Conservation (phyloP, 1,140 invertebrate species). For the Physella acuta region DNA sequence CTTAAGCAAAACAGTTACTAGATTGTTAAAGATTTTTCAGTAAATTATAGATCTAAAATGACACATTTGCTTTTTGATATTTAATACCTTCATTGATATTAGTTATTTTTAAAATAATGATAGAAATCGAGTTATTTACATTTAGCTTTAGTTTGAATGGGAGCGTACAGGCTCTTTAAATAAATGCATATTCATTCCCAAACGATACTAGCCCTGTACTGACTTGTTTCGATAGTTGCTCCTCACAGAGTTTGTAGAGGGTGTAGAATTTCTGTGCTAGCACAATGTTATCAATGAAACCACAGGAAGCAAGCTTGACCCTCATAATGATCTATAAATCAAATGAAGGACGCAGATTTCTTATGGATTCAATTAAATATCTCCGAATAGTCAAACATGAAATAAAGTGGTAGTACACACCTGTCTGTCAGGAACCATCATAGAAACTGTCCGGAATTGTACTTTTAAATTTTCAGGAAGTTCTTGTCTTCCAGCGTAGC, state of each 20-base stretch:
- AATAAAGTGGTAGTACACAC: too few species aligned
- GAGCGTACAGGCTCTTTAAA: too few species aligned
- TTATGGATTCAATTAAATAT: neutral
- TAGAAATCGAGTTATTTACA: too few species aligned
- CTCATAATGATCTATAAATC: slow-evolving; percentile 55
- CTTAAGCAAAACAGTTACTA: too few species aligned
- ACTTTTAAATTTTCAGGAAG: slow-evolving; percentile 59
- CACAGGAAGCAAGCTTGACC: slow-evolving; percentile 57
- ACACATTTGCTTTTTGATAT: too few species aligned
- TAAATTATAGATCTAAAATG: too few species aligned
- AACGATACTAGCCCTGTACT: too few species aligned
- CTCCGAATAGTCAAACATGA: neutral
- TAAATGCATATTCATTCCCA: too few species aligned
- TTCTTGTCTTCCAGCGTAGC: slow-evolving; percentile 59
- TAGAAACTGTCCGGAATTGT: slow-evolving; percentile 56
- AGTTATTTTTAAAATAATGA: too few species aligned
- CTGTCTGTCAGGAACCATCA: slow-evolving; percentile 63
- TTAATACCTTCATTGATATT: too few species aligned
- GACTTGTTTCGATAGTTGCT: slow-evolving; percentile 58
- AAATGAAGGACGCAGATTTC: neutral
- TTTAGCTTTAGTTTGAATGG: too few species aligned
- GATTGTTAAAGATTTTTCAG: too few species aligned
- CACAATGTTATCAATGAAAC: slow-evolving; percentile 57
- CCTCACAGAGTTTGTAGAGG: slow-evolving; percentile 59
- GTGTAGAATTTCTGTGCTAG: slow-evolving; percentile 58